phyloP scores from a whole-genome alignment of 2,113 vertebrate genomes.

The Siniperca chuatsi region DNA sequence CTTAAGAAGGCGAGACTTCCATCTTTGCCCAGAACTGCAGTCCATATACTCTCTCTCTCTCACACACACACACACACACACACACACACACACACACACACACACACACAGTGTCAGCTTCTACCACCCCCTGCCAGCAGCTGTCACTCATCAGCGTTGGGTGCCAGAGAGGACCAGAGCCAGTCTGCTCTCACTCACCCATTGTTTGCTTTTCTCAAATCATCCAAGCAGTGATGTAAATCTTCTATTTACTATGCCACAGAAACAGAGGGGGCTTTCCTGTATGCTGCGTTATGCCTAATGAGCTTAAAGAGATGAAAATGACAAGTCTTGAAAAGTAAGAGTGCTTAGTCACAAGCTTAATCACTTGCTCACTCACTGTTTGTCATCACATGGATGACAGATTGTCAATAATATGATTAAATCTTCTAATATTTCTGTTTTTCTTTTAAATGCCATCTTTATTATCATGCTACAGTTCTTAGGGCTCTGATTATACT shows the following conservation, averaged over 20 bases:
- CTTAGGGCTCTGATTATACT: background rate
- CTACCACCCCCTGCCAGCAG: conserved; percentile 60
- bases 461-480: background rate
- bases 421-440: conserved; percentile 26
- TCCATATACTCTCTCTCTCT: background rate
- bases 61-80: conserved; percentile 3
- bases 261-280: conserved; percentile 17
- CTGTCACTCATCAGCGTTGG: conserved; percentile 61
- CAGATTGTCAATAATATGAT: conserved; percentile 19
- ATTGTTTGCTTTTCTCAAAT: conserved; percentile 44
- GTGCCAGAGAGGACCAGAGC: conserved; percentile 54
- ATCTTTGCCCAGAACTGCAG: conserved; percentile 9
- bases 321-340: conserved; percentile 24
- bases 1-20: background rate
- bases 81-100: conserved; percentile 19
- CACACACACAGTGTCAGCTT: conserved; percentile 41
- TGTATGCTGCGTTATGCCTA: conserved; percentile 1
- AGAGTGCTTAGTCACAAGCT: conserved; percentile 39
- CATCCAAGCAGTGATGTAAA: conserved; percentile 12
- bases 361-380: background rate
- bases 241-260: conserved; percentile 4
- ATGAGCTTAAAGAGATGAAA: conserved; percentile 11
- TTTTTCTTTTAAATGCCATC: background rate
- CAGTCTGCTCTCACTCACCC: conserved; percentile 28
- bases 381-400: conserved; percentile 4